Conservation (phyloP, 92 coral and sea anemone species). For the Siderastrea siderea region DNA sequence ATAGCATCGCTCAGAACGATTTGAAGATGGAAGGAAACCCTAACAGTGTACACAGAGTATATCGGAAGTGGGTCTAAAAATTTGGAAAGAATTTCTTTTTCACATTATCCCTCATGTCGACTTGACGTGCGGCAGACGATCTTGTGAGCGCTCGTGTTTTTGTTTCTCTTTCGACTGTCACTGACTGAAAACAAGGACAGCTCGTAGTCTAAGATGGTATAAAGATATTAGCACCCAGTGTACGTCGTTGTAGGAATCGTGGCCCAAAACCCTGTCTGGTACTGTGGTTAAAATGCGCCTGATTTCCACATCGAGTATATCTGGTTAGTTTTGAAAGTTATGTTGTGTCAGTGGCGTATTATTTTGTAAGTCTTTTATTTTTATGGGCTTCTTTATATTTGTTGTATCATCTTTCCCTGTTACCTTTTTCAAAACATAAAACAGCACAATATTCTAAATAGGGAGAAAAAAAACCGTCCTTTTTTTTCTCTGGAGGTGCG, state of each 20-base stretch:
- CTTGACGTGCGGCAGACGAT: not conserved
- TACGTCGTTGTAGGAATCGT: not conserved
- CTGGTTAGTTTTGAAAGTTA: not conserved
- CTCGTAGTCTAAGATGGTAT: not conserved
- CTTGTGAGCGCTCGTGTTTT: not conserved
- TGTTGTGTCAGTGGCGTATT: not conserved
- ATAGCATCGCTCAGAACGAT: too few relatives aligned
- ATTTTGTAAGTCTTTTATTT: slow-evolving; percentile 19
- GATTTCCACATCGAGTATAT: slow-evolving; percentile 1
- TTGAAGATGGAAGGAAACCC: too few relatives aligned
- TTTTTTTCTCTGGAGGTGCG: not conserved
- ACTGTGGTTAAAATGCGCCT: slow-evolving; percentile 1
- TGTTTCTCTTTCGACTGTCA: not conserved
- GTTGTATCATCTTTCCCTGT: slow-evolving; percentile 9
- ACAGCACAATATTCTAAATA: not conserved
- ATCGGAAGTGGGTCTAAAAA: too few relatives aligned
- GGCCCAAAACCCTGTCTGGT: slow-evolving; percentile 30
- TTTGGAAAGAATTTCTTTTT: too few relatives aligned
- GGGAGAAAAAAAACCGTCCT: not conserved
- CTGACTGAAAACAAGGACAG: not conserved
- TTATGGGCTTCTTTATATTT: slow-evolving; percentile 6
- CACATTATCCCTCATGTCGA: too few relatives aligned
- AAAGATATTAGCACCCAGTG: slow-evolving; percentile 3
- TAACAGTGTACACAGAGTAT: too few relatives aligned
- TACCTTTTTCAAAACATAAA: not conserved